Evolutionary conservation across 2,797 vertebrate species (phyloP).

Genomic region (Gymnothorax reevesii): DNA sequence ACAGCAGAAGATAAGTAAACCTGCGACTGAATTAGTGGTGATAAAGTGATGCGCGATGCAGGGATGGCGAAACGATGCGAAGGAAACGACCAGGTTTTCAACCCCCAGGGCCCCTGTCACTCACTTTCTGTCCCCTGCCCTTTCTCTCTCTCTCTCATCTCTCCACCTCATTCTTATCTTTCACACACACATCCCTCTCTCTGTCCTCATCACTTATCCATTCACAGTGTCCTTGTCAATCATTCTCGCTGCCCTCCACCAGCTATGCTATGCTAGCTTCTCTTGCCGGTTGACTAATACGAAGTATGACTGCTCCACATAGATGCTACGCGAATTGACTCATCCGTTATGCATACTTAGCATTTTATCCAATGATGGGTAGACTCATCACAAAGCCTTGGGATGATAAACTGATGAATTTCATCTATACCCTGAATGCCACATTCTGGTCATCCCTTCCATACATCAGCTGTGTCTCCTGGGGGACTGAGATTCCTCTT

Average conservation of each 20-base stretch:
- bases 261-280: neutral
- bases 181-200: constrained; percentile 25
- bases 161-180: constrained; percentile 31
- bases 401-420: no score
- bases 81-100: neutral
- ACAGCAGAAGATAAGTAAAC: neutral
- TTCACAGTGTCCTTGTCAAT: neutral
- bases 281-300: no score
- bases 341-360: no score
- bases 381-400: no score
- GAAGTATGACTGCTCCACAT: no score
- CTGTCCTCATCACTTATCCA: neutral
- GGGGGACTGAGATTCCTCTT: constrained; percentile 11
- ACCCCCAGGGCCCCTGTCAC: neutral
- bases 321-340: no score
- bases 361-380: no score
- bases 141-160: constrained; percentile 28
- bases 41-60: neutral
- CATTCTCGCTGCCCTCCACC: neutral
- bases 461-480: neutral
- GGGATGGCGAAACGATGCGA: neutral
- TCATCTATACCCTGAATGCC: neutral
- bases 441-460: neutral
- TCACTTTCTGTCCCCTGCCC: constrained; percentile 27
- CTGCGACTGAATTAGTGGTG: neutral